phyloP scores from a whole-genome alignment of 2,888 invertebrate species.

The Synanthedon formicaeformis region DNA sequence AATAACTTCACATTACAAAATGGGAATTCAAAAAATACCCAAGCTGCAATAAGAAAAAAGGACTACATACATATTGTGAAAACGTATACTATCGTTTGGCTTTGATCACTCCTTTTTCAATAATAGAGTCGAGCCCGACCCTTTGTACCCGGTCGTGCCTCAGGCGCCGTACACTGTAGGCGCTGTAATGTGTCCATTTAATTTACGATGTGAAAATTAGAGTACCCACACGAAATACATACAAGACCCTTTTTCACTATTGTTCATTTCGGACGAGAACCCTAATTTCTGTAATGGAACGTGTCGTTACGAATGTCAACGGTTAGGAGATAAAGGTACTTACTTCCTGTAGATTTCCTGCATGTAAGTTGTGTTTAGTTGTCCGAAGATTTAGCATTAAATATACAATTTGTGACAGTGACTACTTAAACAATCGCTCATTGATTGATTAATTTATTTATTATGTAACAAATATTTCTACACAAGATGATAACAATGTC shows the following conservation, averaged over 20 bases:
- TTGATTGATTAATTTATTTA: too few species aligned
- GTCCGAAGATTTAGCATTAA: background rate
- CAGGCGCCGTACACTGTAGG: slow-evolving; percentile 25
- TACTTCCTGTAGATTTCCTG: background rate
- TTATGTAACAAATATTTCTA: too few species aligned
- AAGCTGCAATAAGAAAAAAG: slow-evolving; percentile 42
- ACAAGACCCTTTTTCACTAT: slow-evolving; percentile 23
- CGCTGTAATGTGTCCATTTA: slow-evolving; percentile 53
- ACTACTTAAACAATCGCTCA: too few species aligned
- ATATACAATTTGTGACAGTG: too few species aligned
- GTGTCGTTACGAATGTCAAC: slow-evolving; percentile 9
- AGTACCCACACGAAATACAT: slow-evolving; percentile 12
- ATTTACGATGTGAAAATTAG: slow-evolving; percentile 41
- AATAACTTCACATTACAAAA: slow-evolving; percentile 34
- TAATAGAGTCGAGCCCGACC: slow-evolving; percentile 43
- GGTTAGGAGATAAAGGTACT: slow-evolving; percentile 9
- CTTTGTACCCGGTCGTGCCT: slow-evolving; percentile 42
- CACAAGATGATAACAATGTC: too few species aligned
- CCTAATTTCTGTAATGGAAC: slow-evolving; percentile 9
- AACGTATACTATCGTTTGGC: slow-evolving; percentile 43
- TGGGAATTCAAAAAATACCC: slow-evolving; percentile 38
- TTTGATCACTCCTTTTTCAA: slow-evolving; percentile 67
- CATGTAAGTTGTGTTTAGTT: background rate
- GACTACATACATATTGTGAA: slow-evolving; percentile 48
- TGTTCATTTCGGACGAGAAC: slow-evolving; percentile 18